Evolutionary conservation across 2,888 invertebrate species (phyloP), one percentile per base, ranked within the genome.

Genomic region (Philonicus albiceps): DNA sequence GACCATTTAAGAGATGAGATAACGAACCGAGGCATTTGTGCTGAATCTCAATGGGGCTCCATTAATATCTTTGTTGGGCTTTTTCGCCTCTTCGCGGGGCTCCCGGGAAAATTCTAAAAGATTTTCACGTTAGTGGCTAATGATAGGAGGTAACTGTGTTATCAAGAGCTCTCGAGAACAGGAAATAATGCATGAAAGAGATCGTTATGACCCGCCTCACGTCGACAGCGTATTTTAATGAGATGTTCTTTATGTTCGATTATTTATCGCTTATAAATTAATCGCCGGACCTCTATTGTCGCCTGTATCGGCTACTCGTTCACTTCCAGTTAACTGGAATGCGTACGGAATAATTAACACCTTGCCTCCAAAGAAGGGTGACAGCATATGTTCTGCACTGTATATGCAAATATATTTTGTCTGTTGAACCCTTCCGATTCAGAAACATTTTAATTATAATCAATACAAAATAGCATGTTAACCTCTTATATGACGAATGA

Each of bases 31-130:
- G 84, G 84, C 84, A 43, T 73, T 84, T 84, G 73, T 84, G 19
- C 73, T 84, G 84, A 72, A 84, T 84, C 84, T 73, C 84, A 84
- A 84, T 73, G 43, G 84, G 84, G 84, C 30, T 64, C 81, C 64
- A 81, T 81, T 81, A 34, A 81, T 30, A 81, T 64, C 64, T 64
- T 37, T 81, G 81, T 81, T 64, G 55, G 43, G 64, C 34, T 22
- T 64, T 37, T 64, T 64, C 64, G 27, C 64, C 64, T 81, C 34
- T 31, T 81, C 34, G 81, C 55, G 55, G 81, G 53, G 31, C 49
- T 34, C 30, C 53, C 27, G 19, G 49, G 55, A 81, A 81, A 37
- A 43, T 81, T 81, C 64, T 81, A 55, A 19, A 19, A 31, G 34
- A 64, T 81, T 81, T 81, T 16, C 81, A 81, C 55, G 64, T 49